These are phyloP conservation scores for Spea multiplicata DNA, from an alignment of 2,113 vertebrate genomes.

Conservation along the genomic window DNA sequence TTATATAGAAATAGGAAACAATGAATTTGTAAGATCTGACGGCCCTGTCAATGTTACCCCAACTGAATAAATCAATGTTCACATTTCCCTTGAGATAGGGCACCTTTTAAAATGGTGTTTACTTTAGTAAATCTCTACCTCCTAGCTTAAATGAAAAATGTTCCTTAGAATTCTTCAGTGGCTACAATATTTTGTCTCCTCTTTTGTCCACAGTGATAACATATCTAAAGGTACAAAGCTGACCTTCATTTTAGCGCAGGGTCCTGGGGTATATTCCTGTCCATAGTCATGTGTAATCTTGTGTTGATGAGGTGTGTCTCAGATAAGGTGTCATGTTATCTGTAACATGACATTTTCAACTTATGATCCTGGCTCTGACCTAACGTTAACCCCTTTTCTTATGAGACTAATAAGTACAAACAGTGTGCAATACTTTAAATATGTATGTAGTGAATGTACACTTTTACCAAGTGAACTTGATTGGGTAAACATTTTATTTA, in stretches of 20 bases:
- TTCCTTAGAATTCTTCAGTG: background rate
- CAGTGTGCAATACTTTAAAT: background rate
- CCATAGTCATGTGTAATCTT: background rate
- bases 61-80: no score
- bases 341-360: constrained; percentile 3
- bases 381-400: background rate
- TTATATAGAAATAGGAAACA: no score
- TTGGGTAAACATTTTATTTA: no score
- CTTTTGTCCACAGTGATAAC: background rate
- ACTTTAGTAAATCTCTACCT: background rate
- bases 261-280: constrained; percentile 2
- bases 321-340: constrained; percentile 8
- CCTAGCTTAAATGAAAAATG: background rate
- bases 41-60: no score
- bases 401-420: background rate
- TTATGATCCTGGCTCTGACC: constrained; percentile 3
- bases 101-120: no score
- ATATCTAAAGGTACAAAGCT: background rate
- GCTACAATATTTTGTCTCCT: background rate
- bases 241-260: background rate
- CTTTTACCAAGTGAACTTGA: no score
- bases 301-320: constrained; percentile 7
- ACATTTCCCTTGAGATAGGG: no score
- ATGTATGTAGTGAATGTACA: background rate
- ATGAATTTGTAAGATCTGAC: no score